Evolutionary conservation across 2,797 vertebrate species (phyloP).

Genomic region (Lerista edwardsae): DNA sequence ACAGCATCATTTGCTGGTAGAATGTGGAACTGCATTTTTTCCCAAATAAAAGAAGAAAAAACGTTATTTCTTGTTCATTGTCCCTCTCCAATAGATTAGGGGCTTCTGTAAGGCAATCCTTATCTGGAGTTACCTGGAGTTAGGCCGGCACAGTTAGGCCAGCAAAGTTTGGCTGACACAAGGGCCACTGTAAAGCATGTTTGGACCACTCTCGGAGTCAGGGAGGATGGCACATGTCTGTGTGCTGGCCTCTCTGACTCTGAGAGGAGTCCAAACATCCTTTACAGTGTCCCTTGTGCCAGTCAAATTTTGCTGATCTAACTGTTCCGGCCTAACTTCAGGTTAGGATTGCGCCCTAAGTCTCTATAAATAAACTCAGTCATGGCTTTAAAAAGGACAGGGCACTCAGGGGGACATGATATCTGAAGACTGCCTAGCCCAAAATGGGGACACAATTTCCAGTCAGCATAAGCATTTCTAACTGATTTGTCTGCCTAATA

Average conservation of each 20-base stretch:
- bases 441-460: not conserved
- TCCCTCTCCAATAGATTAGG: not conserved
- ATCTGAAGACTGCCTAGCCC: not conserved
- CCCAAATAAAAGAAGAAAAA: not conserved
- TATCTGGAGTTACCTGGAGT: no score
- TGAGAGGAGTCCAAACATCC: no score
- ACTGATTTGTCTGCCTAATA: not conserved
- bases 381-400: not conserved
- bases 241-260: no score
- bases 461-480: not conserved
- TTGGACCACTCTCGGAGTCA: no score
- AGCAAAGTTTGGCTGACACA: no score
- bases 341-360: no score
- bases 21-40: not conserved
- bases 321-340: no score
- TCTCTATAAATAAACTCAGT: not conserved
- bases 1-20: slow-evolving; percentile 20
- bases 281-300: no score
- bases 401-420: not conserved
- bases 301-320: no score
- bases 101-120: not conserved
- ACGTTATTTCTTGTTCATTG: not conserved
- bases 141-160: no score
- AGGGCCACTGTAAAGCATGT: no score
- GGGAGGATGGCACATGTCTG: no score